These are phyloP conservation scores for Neodontobutis hainanensis DNA, from an alignment of 2,113 vertebrate genomes.

Conservation along the genomic window DNA sequence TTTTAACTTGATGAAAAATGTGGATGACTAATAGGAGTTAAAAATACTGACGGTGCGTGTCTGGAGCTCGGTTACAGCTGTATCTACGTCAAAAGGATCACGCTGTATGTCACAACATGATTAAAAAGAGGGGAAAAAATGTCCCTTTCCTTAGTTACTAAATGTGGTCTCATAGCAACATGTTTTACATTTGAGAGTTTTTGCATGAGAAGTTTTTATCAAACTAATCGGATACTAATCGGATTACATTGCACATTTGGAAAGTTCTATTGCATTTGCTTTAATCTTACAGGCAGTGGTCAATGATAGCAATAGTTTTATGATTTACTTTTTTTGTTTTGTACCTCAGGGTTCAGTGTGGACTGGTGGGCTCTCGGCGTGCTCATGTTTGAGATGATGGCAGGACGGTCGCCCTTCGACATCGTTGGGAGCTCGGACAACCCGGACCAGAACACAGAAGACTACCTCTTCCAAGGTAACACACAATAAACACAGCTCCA, in stretches of 20 bases:
- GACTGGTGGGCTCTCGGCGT: slow-evolving; percentile 99
- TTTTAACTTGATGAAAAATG: too few relatives aligned
- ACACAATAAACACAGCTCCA: background rate
- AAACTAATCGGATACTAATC: background rate
- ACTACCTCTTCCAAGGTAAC: slow-evolving; percentile 98
- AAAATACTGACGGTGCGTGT: background rate
- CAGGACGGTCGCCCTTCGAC: slow-evolving; percentile 94
- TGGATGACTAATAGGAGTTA: background rate
- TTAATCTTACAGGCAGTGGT: too few relatives aligned
- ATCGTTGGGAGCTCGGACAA: slow-evolving; percentile 98
- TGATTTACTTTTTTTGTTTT: slow-evolving; percentile 4
- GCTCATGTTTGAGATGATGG: slow-evolving; percentile 99
- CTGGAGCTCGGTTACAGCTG: background rate
- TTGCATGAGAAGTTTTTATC: background rate
- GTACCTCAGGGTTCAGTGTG: slow-evolving; percentile 89
- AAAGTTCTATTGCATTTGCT: too few relatives aligned
- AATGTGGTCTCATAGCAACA: slow-evolving; percentile 47
- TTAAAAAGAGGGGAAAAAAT: slow-evolving; percentile 37
- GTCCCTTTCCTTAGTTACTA: slow-evolving; percentile 30
- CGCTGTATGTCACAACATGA: background rate
- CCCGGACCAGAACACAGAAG: slow-evolving; percentile 98
- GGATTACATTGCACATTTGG: background rate
- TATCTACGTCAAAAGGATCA: slow-evolving; percentile 2
- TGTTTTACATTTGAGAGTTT: slow-evolving; percentile 8
- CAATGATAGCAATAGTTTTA: background rate